Evolutionary conservation across 2,113 vertebrate genomes (phyloP).

Genomic region (Mesitornis unicolor): DNA sequence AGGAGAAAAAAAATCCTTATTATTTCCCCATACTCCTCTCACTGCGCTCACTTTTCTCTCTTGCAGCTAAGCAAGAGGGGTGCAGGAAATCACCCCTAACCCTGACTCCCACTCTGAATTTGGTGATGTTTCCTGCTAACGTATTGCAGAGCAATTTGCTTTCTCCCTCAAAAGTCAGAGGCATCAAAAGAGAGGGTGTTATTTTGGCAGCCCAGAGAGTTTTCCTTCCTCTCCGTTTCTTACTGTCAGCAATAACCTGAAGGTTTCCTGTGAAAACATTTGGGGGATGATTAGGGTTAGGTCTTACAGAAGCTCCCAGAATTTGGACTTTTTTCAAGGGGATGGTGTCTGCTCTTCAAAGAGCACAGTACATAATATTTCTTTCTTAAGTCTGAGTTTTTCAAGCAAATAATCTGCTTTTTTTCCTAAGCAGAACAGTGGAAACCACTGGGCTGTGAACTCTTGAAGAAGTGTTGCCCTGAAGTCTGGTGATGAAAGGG

Average conservation of each 20-base stretch:
- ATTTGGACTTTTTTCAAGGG: not conserved
- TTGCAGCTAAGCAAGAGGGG: not conserved
- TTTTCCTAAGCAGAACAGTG: not conserved
- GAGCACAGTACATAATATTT: not conserved
- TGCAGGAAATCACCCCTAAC: not conserved
- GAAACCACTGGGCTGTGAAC: not conserved
- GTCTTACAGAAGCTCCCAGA: not conserved
- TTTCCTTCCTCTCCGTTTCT: not conserved
- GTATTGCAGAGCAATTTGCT: not conserved
- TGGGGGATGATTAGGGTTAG: not conserved
- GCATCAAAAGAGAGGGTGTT: not conserved
- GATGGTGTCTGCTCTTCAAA: not conserved
- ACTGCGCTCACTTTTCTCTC: not conserved
- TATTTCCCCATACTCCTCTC: fast-evolving
- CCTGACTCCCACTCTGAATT: fast-evolving
- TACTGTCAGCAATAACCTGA: not conserved
- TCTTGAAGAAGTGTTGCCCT: not conserved
- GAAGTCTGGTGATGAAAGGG: not conserved
- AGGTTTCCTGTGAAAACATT: not conserved
- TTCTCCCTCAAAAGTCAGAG: not conserved
- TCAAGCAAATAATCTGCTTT: not conserved
- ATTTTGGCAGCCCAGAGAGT: not conserved
- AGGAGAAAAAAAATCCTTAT: not conserved
- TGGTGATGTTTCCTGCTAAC: not conserved
- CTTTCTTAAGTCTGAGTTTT: not conserved